A percentile compares a stretch with the other conserved stretches of the same genome.
Evolutionary conservation across 2,113 vertebrate genomes (phyloP).

Genomic region (Chroicocephalus ridibundus): DNA sequence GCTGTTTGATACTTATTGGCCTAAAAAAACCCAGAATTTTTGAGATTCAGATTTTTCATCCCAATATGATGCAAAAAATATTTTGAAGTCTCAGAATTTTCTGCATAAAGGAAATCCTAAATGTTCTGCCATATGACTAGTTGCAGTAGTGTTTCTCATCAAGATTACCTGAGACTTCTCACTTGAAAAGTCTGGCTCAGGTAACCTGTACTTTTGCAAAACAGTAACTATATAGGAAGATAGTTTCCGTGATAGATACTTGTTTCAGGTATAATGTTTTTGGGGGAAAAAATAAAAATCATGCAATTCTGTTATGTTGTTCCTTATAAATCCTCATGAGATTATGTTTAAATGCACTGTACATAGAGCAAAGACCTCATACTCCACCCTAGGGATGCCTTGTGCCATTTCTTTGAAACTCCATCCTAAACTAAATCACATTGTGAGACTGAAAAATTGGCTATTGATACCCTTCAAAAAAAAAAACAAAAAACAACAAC

Average conservation of each 20-base stretch:
- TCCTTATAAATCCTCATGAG: neutral
- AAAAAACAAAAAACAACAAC: no score
- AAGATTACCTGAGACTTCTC: neutral
- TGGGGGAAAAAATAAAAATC: neutral
- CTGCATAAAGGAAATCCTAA: neutral
- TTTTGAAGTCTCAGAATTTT: neutral
- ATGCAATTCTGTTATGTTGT: neutral
- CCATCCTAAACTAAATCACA: neutral
- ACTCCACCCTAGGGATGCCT: neutral
- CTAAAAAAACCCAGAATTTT: neutral
- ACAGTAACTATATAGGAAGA: neutral
- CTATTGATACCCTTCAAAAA: neutral
- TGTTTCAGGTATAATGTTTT: neutral
- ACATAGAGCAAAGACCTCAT: neutral
- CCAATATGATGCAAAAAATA: neutral
- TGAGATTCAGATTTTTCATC: neutral
- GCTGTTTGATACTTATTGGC: neutral
- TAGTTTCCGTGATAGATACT: neutral
- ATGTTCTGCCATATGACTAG: neutral
- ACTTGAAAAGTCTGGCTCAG: neutral
- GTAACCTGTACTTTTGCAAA: neutral
- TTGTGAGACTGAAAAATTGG: neutral
- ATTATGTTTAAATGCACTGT: neutral
- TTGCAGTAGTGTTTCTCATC: neutral
- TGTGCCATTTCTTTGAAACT: neutral